Evolutionary conservation across 2,113 vertebrate species (phyloP).

Genomic region (Phrynocephalus versicolor): DNA sequence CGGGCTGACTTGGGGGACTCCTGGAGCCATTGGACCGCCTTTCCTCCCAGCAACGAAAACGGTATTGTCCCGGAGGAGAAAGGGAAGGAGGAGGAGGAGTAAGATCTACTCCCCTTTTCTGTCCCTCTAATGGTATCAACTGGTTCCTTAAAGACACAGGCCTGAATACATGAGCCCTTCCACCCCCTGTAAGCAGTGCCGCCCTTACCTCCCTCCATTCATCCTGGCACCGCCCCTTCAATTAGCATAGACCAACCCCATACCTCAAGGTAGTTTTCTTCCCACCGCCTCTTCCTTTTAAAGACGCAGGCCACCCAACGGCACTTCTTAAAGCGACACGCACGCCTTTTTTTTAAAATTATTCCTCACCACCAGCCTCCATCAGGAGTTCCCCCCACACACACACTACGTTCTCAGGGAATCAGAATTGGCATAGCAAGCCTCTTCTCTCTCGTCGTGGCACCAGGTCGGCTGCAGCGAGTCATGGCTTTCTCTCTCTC

Average conservation of each 20-base stretch:
- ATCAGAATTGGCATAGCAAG: background rate
- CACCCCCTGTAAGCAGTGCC: constrained; percentile 12
- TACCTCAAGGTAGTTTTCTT: constrained; percentile 55
- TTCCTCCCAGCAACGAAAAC: constrained; percentile 37
- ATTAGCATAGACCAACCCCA: constrained; percentile 61
- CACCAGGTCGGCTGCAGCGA: background rate
- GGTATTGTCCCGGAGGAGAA: constrained; percentile 15
- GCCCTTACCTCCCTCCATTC: constrained; percentile 18
- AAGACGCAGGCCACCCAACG: constrained; percentile 36
- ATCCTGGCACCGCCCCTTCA: constrained; percentile 45
- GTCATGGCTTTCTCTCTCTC: background rate
- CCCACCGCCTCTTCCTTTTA: constrained; percentile 54
- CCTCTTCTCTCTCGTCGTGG: no score
- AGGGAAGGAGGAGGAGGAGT: background rate
- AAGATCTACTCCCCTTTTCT: background rate
- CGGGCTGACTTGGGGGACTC: background rate
- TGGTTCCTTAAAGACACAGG: constrained; percentile 41
- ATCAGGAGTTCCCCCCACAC: background rate
- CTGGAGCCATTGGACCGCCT: constrained; percentile 20
- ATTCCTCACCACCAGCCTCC: background rate
- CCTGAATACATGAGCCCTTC: background rate
- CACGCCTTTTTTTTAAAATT: background rate
- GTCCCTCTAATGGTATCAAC: constrained; percentile 26
- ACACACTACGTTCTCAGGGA: no score
- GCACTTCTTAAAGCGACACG: constrained; percentile 26